Conservation (phyloP, 2,888 invertebrate genomes). For the Tenthredo notha region DNA sequence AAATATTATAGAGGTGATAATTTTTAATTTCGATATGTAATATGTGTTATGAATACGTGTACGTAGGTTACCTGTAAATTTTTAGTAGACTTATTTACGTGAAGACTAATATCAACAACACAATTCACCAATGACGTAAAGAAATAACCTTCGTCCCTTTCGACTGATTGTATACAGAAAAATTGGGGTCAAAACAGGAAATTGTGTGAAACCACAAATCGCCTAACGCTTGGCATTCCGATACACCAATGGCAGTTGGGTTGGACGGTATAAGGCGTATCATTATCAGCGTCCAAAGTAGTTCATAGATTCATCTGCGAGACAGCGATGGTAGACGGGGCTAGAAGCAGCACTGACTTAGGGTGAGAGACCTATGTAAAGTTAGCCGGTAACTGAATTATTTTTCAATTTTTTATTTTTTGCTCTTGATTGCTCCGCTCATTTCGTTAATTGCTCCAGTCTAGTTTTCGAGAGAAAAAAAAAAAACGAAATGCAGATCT, state of each 20-base stretch:
- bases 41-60: neutral
- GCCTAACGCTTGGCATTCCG: neutral
- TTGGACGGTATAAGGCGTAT: neutral
- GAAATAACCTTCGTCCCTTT: neutral
- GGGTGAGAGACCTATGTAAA: too few species aligned
- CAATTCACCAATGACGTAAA: neutral
- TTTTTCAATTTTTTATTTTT: too few species aligned
- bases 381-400: too few species aligned
- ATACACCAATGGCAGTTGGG: neutral
- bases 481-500: too few species aligned
- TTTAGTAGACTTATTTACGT: neutral
- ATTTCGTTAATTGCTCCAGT: too few species aligned
- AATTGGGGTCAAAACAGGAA: conserved; percentile 23
- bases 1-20: neutral
- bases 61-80: neutral
- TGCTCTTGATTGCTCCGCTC: too few species aligned
- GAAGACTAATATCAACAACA: neutral
- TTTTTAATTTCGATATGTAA: neutral
- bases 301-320: neutral
- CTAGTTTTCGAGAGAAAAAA: too few species aligned
- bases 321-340: too few species aligned
- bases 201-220: neutral
- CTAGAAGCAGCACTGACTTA: too few species aligned
- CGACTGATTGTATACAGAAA: conserved; percentile 8
- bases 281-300: neutral